Conservation (phyloP, 2,113 vertebrate genomes). For the Cynoglossus semilaevis region DNA sequence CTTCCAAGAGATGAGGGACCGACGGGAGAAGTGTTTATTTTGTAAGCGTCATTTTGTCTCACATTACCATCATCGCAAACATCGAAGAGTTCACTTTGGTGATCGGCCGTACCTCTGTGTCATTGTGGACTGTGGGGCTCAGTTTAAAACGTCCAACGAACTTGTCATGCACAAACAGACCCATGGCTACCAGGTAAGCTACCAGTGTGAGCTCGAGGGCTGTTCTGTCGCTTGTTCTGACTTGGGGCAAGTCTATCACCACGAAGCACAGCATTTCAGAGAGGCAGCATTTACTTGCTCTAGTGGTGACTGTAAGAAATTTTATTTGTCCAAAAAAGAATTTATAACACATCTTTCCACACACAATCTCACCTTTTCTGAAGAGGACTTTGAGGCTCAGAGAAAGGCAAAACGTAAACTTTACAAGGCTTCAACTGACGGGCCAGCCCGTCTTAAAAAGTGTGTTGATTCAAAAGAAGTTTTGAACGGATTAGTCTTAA, state of each 20-base stretch:
- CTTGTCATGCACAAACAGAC: slow-evolving; percentile 90
- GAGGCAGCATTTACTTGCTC: slow-evolving; percentile 90
- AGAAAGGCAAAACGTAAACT: slow-evolving; percentile 67
- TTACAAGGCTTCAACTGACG: slow-evolving; percentile 44
- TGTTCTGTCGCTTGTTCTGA: slow-evolving; percentile 92
- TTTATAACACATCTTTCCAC: slow-evolving; percentile 87
- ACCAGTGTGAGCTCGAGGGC: slow-evolving; percentile 90
- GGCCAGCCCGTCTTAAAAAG: slow-evolving; percentile 7
- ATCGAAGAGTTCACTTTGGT: slow-evolving; percentile 84
- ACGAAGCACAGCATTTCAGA: slow-evolving; percentile 96
- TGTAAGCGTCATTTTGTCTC: slow-evolving; percentile 93
- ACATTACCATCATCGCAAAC: slow-evolving; percentile 86
- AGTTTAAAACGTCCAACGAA: slow-evolving; percentile 86
- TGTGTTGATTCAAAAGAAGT: slow-evolving; percentile 5
- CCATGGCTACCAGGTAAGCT: slow-evolving; percentile 86
- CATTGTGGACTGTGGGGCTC: slow-evolving; percentile 85
- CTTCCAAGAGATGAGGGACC: slow-evolving; percentile 91
- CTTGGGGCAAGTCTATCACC: slow-evolving; percentile 92
- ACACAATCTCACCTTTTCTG: slow-evolving; percentile 80
- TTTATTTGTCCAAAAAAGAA: slow-evolving; percentile 92
- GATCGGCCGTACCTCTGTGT: slow-evolving; percentile 87
- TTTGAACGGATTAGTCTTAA: slow-evolving; percentile 34
- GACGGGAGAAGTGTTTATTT: slow-evolving; percentile 90
- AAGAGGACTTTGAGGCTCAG: slow-evolving; percentile 76
- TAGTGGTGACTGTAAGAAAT: slow-evolving; percentile 86